Evolutionary conservation across 2,113 vertebrate species (phyloP).

Genomic region (Actenoides lindsayi): DNA sequence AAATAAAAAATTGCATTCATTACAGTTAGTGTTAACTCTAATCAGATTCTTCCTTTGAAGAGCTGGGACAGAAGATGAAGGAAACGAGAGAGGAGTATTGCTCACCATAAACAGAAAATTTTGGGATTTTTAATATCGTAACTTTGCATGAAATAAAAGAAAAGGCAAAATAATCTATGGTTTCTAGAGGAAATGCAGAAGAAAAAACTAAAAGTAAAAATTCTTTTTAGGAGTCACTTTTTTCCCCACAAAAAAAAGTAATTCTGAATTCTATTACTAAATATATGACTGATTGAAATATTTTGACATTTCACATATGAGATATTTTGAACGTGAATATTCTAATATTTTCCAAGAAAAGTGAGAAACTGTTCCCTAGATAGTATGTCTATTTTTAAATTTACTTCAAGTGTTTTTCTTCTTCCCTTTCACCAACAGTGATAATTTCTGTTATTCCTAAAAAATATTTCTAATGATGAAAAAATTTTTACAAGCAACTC

Average conservation of each 20-base stretch:
- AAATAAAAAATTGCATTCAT: background rate
- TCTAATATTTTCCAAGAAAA: background rate
- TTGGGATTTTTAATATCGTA: background rate
- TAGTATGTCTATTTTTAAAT: background rate
- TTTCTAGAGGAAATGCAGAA: background rate
- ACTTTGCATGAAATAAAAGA: background rate
- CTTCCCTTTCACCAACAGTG: background rate
- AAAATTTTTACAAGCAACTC: background rate
- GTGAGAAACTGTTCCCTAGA: background rate
- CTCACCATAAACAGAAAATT: background rate
- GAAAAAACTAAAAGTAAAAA: background rate
- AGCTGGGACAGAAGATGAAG: background rate
- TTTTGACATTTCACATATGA: background rate
- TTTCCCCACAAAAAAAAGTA: rapidly evolving
- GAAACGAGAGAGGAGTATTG: background rate
- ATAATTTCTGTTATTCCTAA: background rate
- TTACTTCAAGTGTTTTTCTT: background rate
- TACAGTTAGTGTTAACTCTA: background rate
- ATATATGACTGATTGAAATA: background rate
- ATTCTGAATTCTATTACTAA: background rate
- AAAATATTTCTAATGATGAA: background rate
- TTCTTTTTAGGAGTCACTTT: background rate
- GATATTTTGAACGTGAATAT: background rate
- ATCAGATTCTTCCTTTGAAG: background rate
- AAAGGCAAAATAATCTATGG: background rate